Evolutionary conservation across 2,113 vertebrate genomes (phyloP).

Genomic region (Microcebus lehilahytsara): DNA sequence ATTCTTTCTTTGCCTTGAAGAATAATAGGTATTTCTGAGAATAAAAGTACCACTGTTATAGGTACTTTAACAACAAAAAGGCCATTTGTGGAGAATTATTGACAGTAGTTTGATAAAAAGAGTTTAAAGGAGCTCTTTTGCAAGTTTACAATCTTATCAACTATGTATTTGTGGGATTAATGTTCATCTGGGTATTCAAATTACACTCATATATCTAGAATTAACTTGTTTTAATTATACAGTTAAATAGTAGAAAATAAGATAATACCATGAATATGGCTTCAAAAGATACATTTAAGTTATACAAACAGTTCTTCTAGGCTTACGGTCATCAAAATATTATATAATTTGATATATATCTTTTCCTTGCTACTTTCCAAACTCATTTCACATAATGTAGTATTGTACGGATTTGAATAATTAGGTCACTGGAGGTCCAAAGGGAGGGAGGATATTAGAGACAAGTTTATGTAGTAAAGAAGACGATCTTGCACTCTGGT

Average conservation of each 20-base stretch:
- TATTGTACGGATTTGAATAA: conserved; percentile 30
- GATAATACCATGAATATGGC: background rate
- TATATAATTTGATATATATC: background rate
- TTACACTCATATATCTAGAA: background rate
- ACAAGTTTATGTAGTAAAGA: conserved; percentile 22
- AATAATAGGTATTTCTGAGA: background rate
- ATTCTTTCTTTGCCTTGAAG: background rate
- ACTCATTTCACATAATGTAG: background rate
- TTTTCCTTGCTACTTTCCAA: conserved; percentile 19
- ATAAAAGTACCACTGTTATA: background rate
- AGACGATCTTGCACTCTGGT: background rate
- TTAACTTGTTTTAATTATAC: conserved; percentile 24
- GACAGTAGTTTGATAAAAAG: background rate
- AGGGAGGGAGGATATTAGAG: background rate
- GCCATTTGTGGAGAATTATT: background rate
- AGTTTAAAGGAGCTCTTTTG: background rate
- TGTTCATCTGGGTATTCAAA: background rate
- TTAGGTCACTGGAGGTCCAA: conserved; percentile 11
- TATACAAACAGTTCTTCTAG: background rate
- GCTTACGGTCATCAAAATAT: background rate
- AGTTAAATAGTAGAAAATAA: conserved; percentile 10
- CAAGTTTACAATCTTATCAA: conserved; percentile 19
- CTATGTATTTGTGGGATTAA: background rate
- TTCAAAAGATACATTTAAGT: conserved; percentile 23
- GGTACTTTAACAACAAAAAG: background rate